phyloP scores from a whole-genome alignment of 2,113 vertebrate genomes.

The Turnix velox region DNA sequence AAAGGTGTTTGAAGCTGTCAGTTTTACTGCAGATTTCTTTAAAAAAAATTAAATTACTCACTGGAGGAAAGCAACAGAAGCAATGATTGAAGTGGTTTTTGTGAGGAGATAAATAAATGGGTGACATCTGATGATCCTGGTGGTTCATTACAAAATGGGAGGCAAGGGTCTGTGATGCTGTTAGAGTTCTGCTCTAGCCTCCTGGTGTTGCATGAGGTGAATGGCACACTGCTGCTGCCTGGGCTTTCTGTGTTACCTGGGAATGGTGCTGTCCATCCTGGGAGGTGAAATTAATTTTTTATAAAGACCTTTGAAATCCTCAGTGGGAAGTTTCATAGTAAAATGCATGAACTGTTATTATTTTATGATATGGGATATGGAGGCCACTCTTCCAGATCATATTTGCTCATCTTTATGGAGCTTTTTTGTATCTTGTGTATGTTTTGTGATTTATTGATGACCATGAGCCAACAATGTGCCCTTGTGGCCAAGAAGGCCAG shows the following conservation, averaged over 20 bases:
- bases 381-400: not conserved
- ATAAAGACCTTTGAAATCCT: not conserved
- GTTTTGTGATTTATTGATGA: not conserved
- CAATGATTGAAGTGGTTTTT: not conserved
- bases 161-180: not conserved
- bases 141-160: not conserved
- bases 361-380: not conserved
- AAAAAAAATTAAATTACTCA: not conserved
- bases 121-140: not conserved
- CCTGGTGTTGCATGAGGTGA: not conserved
- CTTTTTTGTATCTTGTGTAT: not conserved
- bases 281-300: not conserved
- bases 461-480: no score
- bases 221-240: not conserved
- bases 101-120: not conserved
- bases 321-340: not conserved
- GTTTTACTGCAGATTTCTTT: not conserved
- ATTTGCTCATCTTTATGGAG: not conserved
- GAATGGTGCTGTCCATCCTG: not conserved
- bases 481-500: no score
- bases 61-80: not conserved
- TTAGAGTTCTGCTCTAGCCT: slow-evolving; percentile 2
- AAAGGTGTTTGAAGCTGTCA: not conserved
- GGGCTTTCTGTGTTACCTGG: rapidly evolving
- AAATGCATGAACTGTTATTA: not conserved